phyloP scores from a whole-genome alignment of 1,140 invertebrate species.

The Eciton burchellii region DNA sequence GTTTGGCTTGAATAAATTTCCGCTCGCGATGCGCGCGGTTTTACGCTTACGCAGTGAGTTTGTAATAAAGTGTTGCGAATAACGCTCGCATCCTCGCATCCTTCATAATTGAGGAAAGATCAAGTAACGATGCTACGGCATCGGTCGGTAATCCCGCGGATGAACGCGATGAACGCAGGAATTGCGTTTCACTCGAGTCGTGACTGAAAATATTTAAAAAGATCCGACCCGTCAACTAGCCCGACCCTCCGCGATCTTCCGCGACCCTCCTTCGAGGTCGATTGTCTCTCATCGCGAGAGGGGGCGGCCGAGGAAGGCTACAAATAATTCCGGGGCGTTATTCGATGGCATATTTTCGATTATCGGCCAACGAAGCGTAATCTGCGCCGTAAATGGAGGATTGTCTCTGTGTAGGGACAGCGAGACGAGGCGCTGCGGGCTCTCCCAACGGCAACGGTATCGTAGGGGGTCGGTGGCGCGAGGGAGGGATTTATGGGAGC shows the following conservation, averaged over 20 bases:
- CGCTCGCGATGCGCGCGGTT: constrained; percentile 14
- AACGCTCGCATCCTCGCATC: neutral
- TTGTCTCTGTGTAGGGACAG: constrained; percentile 81
- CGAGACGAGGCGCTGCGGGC: constrained; percentile 81
- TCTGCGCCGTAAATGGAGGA: constrained; percentile 83
- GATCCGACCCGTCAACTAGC: constrained; percentile 34
- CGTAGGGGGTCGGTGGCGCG: constrained; percentile 55
- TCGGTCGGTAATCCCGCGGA: neutral
- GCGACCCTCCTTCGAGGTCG: constrained; percentile 57
- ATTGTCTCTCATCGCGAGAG: constrained; percentile 70
- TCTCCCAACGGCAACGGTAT: constrained; percentile 66
- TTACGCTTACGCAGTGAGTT: constrained; percentile 39
- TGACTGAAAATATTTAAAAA: constrained; percentile 42
- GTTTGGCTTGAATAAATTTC: constrained; percentile 59
- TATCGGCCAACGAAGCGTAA: constrained; percentile 85
- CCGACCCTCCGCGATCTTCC: constrained; percentile 43
- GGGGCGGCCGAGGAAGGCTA: constrained; percentile 51
- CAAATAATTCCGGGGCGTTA: constrained; percentile 82
- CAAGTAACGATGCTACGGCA: neutral
- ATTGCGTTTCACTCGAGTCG: constrained; percentile 7
- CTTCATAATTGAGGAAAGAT: neutral
- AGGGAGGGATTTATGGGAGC: constrained; percentile 47
- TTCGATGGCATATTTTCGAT: constrained; percentile 85
- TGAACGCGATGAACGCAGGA: neutral
- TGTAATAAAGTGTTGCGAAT: too few species aligned